These are phyloP conservation scores for Daktulosphaira vitifoliae DNA, from an alignment of 1,140 invertebrate species.

Conservation along the genomic window DNA sequence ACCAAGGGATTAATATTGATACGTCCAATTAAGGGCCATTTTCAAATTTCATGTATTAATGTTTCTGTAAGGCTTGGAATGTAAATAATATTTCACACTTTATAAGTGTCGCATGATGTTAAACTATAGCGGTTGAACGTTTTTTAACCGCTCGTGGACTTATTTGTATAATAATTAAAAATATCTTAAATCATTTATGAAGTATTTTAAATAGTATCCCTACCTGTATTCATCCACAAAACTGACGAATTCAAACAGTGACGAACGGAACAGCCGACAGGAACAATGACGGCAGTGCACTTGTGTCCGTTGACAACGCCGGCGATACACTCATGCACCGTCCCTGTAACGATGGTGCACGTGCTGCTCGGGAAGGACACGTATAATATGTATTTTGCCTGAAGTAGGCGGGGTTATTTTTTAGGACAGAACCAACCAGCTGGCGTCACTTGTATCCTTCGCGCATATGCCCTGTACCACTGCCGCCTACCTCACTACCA, in stretches of 20 bases:
- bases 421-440: not conserved
- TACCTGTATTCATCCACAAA: constrained; percentile 33
- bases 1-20: too few species aligned
- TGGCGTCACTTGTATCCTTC: not conserved
- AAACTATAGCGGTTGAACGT: too few species aligned
- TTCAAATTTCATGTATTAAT: too few species aligned
- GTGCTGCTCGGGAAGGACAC: constrained; percentile 1
- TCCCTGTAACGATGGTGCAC: constrained; percentile 13
- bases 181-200: too few species aligned
- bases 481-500: constrained; percentile 12
- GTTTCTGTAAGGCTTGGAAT: too few species aligned
- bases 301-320: constrained; percentile 20
- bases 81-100: too few species aligned
- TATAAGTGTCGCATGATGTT: too few species aligned
- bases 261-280: not conserved
- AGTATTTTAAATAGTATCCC: too few species aligned
- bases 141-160: too few species aligned
- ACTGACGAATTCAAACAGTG: not conserved
- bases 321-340: constrained; percentile 13
- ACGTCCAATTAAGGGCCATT: too few species aligned
- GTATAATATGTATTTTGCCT: not conserved
- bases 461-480: constrained; percentile 28
- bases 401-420: not conserved
- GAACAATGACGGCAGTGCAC: not conserved
- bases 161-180: too few species aligned